phyloP scores from a whole-genome alignment of 2,113 vertebrate species.

The Lasiurus cinereus region DNA sequence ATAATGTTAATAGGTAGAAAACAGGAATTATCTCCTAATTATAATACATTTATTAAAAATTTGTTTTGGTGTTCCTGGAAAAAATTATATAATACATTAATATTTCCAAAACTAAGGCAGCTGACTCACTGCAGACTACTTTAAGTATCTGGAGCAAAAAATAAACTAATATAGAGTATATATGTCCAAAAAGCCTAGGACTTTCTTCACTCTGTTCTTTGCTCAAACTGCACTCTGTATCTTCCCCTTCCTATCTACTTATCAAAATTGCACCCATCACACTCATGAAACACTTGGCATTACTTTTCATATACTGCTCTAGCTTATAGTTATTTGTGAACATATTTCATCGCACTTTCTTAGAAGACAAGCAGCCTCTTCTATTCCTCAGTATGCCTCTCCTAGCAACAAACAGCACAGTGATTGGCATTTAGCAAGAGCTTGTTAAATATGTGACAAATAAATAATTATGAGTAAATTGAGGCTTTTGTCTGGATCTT shows the following conservation, averaged over 20 bases:
- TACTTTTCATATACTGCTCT: not conserved
- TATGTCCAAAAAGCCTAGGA: conserved; percentile 14
- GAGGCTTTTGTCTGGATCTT: not conserved
- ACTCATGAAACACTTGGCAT: not conserved
- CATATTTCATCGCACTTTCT: not conserved
- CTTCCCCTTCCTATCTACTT: not conserved
- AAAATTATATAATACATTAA: not conserved
- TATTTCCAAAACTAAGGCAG: not conserved
- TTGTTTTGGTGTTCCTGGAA: not conserved
- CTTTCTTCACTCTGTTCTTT: not conserved
- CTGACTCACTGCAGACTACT: not conserved
- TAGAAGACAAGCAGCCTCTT: not conserved
- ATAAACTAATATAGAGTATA: not conserved
- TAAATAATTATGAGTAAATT: not conserved
- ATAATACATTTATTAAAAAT: not conserved
- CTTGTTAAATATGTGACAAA: not conserved
- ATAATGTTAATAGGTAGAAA: conserved; percentile 3
- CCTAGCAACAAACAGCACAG: not conserved
- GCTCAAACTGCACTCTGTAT: not conserved
- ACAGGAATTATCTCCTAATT: conserved; percentile 2
- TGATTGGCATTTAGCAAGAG: not conserved
- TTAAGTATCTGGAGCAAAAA: conserved; percentile 25
- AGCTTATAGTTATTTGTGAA: not conserved
- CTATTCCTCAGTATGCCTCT: not conserved
- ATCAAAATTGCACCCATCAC: not conserved